phyloP scores from a whole-genome alignment of 2,888 invertebrate genomes.

The Spodoptera exigua region DNA sequence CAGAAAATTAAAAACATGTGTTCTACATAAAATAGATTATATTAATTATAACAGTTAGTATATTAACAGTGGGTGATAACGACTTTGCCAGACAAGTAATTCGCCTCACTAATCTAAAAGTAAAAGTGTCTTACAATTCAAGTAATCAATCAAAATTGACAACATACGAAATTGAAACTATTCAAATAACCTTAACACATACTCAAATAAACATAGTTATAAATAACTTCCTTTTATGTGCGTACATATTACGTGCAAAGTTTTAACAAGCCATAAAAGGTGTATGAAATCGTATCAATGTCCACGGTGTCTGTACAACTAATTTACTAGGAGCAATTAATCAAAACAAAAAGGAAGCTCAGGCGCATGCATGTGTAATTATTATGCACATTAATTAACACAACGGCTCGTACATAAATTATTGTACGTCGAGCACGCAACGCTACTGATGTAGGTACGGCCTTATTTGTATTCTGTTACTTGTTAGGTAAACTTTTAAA shows the following conservation, averaged over 20 bases:
- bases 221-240: conserved; percentile 36
- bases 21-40: too few relatives aligned
- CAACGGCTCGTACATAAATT: conserved; percentile 75
- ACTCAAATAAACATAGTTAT: conserved; percentile 4
- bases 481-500: conserved; percentile 26
- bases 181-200: conserved; percentile 22
- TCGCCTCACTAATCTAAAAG: conserved; percentile 34
- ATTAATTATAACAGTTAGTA: conserved; percentile 3
- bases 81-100: conserved; percentile 17
- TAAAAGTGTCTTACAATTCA: conserved; percentile 31
- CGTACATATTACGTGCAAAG: conserved; percentile 37
- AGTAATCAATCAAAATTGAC: conserved; percentile 48
- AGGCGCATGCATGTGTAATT: conserved; percentile 85
- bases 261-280: conserved; percentile 40
- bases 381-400: conserved; percentile 89
- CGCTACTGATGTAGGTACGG: conserved; percentile 51
- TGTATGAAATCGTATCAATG: conserved; percentile 49
- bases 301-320: conserved; percentile 72
- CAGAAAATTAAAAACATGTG: too few relatives aligned
- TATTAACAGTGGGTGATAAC: conserved; percentile 8
- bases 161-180: conserved; percentile 46
- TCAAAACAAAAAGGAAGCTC: conserved; percentile 88
- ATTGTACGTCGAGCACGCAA: conserved; percentile 81
- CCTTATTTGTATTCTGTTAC: conserved; percentile 48
- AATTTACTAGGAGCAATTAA: conserved; percentile 85